A percentile compares a stretch with the other conserved stretches of the same genome.
phyloP scores from a whole-genome alignment of 2,113 vertebrate genomes.

The Chaenogobius annularis region DNA sequence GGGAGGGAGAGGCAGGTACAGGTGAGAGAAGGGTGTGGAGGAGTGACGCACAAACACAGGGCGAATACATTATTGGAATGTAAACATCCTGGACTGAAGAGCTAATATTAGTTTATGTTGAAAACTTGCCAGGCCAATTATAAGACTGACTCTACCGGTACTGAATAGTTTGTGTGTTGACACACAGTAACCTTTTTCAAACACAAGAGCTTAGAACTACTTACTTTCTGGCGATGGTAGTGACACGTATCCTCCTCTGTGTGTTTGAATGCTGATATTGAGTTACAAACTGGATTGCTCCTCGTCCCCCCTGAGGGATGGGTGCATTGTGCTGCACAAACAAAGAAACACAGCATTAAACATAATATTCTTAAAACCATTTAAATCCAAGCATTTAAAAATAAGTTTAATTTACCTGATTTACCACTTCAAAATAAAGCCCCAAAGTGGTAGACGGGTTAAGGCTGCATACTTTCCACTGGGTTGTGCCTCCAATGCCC shows the following conservation, averaged over 20 bases:
- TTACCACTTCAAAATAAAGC: conserved; percentile 95
- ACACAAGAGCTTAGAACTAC: conserved; percentile 34
- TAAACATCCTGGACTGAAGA: conserved; percentile 20
- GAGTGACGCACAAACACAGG: conserved; percentile 27
- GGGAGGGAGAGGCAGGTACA: not conserved
- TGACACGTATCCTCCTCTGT: conserved; percentile 90
- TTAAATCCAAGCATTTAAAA: conserved; percentile 1
- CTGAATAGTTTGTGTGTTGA: not conserved
- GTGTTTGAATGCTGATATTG: conserved; percentile 94
- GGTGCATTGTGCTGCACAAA: conserved; percentile 89
- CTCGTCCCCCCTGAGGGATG: conserved; percentile 91
- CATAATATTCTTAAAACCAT: not conserved
- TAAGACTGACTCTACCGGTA: not conserved
- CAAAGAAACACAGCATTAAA: conserved; percentile 26
- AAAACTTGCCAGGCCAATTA: not conserved
- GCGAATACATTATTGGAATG: conserved; percentile 6
- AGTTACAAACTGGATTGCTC: conserved; percentile 92
- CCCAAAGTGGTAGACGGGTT: conserved; percentile 87
- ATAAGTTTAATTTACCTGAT: conserved; percentile 81
- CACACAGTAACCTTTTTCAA: not conserved
- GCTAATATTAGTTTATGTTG: conserved; percentile 19
- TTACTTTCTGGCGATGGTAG: conserved; percentile 95
- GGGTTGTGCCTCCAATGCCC: conserved; percentile 89
- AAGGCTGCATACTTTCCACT: conserved; percentile 94
- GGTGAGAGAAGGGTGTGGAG: conserved; percentile 37